Percentiles rank a stretch among this genome's conserved stretches.
Evolutionary conservation across 2,113 vertebrate genomes (phyloP).

Genomic region (Phrynosoma platyrhinos): DNA sequence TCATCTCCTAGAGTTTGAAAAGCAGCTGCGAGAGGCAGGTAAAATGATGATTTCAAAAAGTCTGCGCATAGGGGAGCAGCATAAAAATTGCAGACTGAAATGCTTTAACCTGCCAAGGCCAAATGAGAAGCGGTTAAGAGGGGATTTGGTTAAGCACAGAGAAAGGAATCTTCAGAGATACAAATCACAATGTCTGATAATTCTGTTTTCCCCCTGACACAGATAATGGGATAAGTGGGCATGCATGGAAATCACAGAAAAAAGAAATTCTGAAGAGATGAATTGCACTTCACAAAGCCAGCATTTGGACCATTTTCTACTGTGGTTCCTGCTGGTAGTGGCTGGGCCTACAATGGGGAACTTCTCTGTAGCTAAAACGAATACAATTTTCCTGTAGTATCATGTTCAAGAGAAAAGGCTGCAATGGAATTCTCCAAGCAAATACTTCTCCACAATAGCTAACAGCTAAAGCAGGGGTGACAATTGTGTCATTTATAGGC

Average conservation of each 20-base stretch:
- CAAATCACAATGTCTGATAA: slow-evolving; percentile 71
- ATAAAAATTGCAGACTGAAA: slow-evolving; percentile 55
- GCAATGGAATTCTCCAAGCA: not conserved
- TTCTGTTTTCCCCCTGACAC: slow-evolving; percentile 78
- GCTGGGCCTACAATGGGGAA: slow-evolving; percentile 51
- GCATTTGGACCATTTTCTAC: slow-evolving; percentile 49
- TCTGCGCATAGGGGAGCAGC: slow-evolving; percentile 46
- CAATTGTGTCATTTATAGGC: not conserved
- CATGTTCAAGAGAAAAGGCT: slow-evolving; percentile 3
- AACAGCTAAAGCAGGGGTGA: not conserved
- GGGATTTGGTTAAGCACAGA: slow-evolving; percentile 69
- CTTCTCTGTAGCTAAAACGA: not conserved
- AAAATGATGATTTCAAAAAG: slow-evolving; percentile 55
- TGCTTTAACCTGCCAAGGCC: slow-evolving; percentile 60
- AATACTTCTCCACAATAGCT: not conserved
- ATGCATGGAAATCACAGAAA: slow-evolving; percentile 75
- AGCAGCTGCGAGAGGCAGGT: slow-evolving; percentile 45
- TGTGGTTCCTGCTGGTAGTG: slow-evolving; percentile 67
- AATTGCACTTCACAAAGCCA: slow-evolving; percentile 61
- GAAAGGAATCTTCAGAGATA: slow-evolving; percentile 73
- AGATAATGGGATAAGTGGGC: slow-evolving; percentile 77
- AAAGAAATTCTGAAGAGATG: slow-evolving; percentile 68
- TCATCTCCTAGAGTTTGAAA: slow-evolving; percentile 64
- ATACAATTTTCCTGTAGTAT: not conserved
- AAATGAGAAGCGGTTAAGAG: slow-evolving; percentile 74